phyloP scores from a whole-genome alignment of 2,113 vertebrate genomes.

The Mugil cephalus region DNA sequence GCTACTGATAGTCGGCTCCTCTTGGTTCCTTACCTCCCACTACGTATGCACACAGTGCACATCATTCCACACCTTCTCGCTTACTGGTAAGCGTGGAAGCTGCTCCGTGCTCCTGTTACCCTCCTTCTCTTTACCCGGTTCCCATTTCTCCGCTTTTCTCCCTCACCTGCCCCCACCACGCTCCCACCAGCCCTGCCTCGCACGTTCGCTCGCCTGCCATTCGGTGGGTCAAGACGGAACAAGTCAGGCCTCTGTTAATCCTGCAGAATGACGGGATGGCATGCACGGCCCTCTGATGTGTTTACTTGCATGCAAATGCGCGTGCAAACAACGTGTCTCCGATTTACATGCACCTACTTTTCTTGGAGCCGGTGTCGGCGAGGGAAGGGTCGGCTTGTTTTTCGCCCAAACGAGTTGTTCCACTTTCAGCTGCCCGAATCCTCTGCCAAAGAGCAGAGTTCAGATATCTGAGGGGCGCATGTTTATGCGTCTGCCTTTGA shows the following conservation, averaged over 20 bases:
- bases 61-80: constrained; percentile 59
- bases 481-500: constrained; percentile 30
- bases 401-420: constrained; percentile 43
- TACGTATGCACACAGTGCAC: not conserved
- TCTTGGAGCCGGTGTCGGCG: constrained; percentile 32
- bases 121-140: not conserved
- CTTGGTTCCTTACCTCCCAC: constrained; percentile 18
- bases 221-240: constrained; percentile 55
- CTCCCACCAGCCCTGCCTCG: constrained; percentile 13
- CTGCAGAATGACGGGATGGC: constrained; percentile 60
- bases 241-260: constrained; percentile 64
- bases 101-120: constrained; percentile 7
- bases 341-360: constrained; percentile 33
- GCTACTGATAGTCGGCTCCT: constrained; percentile 25
- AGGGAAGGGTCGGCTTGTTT: constrained; percentile 57
- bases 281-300: constrained; percentile 46
- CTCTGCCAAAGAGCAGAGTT: constrained; percentile 64
- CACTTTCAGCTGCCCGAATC: constrained; percentile 51
- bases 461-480: constrained; percentile 28
- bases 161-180: not conserved
- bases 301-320: constrained; percentile 47
- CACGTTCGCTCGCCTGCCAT: constrained; percentile 54
- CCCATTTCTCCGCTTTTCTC: not conserved
- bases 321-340: constrained; percentile 19
- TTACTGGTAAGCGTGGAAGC: constrained; percentile 38